phyloP scores from a whole-genome alignment of 2,888 invertebrate genomes.

The Andrena camellia region DNA sequence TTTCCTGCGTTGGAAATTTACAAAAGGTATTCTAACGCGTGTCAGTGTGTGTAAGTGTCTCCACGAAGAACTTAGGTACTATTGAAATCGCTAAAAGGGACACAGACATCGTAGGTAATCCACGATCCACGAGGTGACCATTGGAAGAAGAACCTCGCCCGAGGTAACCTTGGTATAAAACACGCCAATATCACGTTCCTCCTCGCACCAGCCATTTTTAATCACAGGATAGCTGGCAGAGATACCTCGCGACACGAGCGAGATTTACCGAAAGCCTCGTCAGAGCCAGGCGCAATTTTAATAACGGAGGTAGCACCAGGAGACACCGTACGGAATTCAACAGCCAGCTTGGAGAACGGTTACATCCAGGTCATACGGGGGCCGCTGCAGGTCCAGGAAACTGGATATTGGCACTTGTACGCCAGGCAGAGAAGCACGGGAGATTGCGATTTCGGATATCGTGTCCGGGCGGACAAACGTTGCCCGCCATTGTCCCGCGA shows the following conservation, averaged over 20 bases:
- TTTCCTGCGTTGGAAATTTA: too few species aligned
- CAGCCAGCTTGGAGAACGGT: conserved; percentile 27
- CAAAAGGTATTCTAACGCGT: too few species aligned
- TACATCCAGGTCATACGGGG: conserved; percentile 41
- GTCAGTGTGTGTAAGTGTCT: too few species aligned
- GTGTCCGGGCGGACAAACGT: conserved; percentile 38
- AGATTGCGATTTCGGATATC: conserved; percentile 67
- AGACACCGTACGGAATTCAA: conserved; percentile 42
- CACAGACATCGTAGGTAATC: too few species aligned
- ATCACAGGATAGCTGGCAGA: too few species aligned
- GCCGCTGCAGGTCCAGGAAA: conserved; percentile 50
- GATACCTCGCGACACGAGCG: background rate
- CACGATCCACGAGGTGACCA: background rate
- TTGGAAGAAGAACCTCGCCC: background rate
- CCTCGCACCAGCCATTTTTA: background rate
- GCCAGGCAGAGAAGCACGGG: conserved; percentile 43
- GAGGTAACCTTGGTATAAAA: background rate
- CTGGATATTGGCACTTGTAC: conserved; percentile 66
- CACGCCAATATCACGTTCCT: conserved; percentile 8
- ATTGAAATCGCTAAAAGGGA: too few species aligned
- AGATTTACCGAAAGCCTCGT: conserved; percentile 18
- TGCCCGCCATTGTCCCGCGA: conserved; percentile 34
- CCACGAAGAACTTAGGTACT: too few species aligned
- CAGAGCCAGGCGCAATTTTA: conserved; percentile 46
- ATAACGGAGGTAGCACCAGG: conserved; percentile 48